A percentile compares a stretch with the other conserved stretches of the same genome.
Conservation (phyloP, 2,113 vertebrate genomes). For the Reinhardtius hippoglossoides region DNA sequence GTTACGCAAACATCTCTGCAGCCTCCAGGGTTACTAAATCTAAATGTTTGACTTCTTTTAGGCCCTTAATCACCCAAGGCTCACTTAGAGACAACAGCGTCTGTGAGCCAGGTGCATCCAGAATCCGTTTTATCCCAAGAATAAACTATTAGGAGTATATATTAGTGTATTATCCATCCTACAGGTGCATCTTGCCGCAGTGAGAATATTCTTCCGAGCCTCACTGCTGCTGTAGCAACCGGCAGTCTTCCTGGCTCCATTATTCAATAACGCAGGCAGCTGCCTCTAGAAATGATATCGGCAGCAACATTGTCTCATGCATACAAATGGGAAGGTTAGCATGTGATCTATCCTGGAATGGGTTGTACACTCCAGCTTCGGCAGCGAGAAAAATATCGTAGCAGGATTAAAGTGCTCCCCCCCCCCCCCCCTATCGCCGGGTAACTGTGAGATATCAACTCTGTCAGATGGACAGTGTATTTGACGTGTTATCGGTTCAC, state of each 20-base stretch:
- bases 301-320: slow-evolving; percentile 64
- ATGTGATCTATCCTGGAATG: slow-evolving; percentile 58
- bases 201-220: slow-evolving; percentile 28
- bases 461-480: slow-evolving; percentile 55
- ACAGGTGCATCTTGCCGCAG: slow-evolving; percentile 38
- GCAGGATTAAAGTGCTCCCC: slow-evolving; percentile 42
- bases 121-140: slow-evolving; percentile 11
- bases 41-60: slow-evolving; percentile 51
- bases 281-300: slow-evolving; percentile 61
- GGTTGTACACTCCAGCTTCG: slow-evolving; percentile 32
- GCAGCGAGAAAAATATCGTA: slow-evolving; percentile 35
- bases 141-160: slow-evolving; percentile 3
- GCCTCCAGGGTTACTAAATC: slow-evolving; percentile 69
- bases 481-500: slow-evolving; percentile 55
- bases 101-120: neutral
- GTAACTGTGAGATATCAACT: slow-evolving; percentile 39
- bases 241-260: slow-evolving; percentile 46
- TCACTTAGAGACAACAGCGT: slow-evolving; percentile 26
- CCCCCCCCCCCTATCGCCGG: neutral
- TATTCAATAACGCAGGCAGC: slow-evolving; percentile 58
- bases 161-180: slow-evolving; percentile 1
- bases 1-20: slow-evolving; percentile 68
- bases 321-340: slow-evolving; percentile 67
- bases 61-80: slow-evolving; percentile 32
- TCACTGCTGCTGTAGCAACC: slow-evolving; percentile 59